Percentiles rank a stretch among this genome's conserved stretches.
phyloP scores from a whole-genome alignment of 2,797 vertebrate species.

The Pipistrellus pygmaeus region DNA sequence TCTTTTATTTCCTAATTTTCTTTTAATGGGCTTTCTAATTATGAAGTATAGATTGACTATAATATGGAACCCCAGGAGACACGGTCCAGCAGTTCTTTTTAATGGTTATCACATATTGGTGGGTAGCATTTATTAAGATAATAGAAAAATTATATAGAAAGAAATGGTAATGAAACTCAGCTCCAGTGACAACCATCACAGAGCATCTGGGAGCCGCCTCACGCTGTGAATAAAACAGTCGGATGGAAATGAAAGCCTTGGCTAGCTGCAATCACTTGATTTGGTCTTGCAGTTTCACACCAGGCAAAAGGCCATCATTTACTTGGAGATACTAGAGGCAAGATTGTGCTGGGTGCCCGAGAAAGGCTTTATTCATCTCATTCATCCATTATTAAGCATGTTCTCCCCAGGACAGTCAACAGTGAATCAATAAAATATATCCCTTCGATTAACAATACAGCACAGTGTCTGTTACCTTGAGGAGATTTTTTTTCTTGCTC shows the following conservation, averaged over 20 bases:
- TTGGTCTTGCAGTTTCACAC: not conserved
- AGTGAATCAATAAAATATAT: conserved; percentile 71
- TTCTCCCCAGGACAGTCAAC: conserved; percentile 58
- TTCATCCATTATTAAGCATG: conserved; percentile 58
- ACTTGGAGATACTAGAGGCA: not conserved
- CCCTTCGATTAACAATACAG: conserved; percentile 31
- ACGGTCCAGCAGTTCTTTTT: not conserved
- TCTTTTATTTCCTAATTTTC: conserved; percentile 50
- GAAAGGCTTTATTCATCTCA: conserved; percentile 15
- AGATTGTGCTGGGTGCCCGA: not conserved
- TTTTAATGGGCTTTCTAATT: conserved; percentile 60
- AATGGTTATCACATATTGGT: not conserved
- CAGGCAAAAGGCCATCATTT: not conserved
- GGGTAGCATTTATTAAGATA: conserved; percentile 28
- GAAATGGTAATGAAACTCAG: not conserved
- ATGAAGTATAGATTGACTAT: conserved; percentile 15
- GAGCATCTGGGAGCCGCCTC: not conserved
- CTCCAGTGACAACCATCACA: not conserved
- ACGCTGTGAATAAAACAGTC: not conserved
- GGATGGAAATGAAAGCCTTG: not conserved
- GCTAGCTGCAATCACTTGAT: not conserved
- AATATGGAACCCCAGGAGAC: not conserved
- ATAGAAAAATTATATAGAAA: conserved; percentile 36
- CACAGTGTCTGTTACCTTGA: not conserved
- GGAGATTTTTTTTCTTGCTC: conserved; percentile 9